phyloP scores from a whole-genome alignment of 2,888 invertebrate species.

The Tenodera sinensis region DNA sequence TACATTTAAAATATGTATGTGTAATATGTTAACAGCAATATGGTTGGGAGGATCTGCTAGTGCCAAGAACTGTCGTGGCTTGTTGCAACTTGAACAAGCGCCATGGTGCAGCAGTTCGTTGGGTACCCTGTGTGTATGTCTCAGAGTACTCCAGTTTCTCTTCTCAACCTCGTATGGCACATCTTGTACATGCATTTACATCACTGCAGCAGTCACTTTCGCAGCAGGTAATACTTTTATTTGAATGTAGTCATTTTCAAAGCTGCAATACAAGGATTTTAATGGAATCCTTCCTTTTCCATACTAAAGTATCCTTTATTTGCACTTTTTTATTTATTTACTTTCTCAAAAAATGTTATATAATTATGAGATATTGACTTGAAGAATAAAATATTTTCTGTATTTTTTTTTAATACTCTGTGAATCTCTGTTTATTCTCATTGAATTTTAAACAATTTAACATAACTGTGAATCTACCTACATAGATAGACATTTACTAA shows the following conservation, averaged over 20 bases:
- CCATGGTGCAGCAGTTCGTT: conserved; percentile 47
- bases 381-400: no score
- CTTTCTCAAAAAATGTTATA: no score
- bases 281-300: no score
- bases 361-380: no score
- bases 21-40: conserved; percentile 34
- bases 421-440: no score
- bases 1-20: no score
- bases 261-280: neutral
- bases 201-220: neutral
- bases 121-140: conserved; percentile 56
- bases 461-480: no score
- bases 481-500: no score
- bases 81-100: conserved; percentile 63
- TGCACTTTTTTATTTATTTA: no score
- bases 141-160: conserved; percentile 62
- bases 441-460: no score
- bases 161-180: conserved; percentile 54
- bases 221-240: neutral
- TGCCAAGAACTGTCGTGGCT: conserved; percentile 54
- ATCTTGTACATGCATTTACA: conserved; percentile 47
- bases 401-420: no score
- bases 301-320: no score
- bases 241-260: neutral
- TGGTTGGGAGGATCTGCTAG: conserved; percentile 54